Base-by-base conservation (phyloP, 1,140 invertebrate genomes). In the Coelopa frigida region DNA sequence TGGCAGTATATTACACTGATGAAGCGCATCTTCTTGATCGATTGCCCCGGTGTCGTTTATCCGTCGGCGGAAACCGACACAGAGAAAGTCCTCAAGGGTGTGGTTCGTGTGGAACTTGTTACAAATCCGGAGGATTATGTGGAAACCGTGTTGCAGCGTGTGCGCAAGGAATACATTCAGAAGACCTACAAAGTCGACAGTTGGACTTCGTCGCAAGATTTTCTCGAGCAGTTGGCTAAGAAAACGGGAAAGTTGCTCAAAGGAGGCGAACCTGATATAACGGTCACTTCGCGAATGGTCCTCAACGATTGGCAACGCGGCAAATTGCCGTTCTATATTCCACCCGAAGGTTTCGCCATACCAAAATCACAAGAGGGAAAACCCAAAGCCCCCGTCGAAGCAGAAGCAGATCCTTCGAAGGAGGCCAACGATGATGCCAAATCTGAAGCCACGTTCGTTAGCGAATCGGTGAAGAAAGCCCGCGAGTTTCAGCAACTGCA, bases 1-100 rank as follows among this genome's bases (percentile, higher is more conserved):
- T 99, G 97, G 97, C 97, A 99, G 66, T 99, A 99, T 65, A 95
- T 99, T 38, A 97, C 94, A 1, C 70, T 99, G 20, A 99, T 99
- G 95, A 83, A 84, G 53, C 78, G 89, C 53, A 98, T 99, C 58
- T 99, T 91, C 65, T 72, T 99, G 4, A 98, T 99, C 53, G 97
- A 99, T 77, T 99, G 96, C 76, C 97, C 97, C 18, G 97, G 96
- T 33, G 86, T 99, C 50, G 97, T 99, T 18, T 96, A 98, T 75
- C 93, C 94, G 11, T 87, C 87, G 4, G 81, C 85, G 32, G 94
- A 95, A 72, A 82, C 82, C 5, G 94, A 98, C 55, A 87, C 87
- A 2, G 94, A 99, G 56, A 94, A 97, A 70, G 94, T 99, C 31
- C 72, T 99, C 1, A 98, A 98, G 70, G 87, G 89, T 42, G 88